Percentiles rank a stretch among this genome's conserved stretches.
phyloP scores from a whole-genome alignment of 2,113 vertebrate species.

The Pelvicachromis taeniatus region DNA sequence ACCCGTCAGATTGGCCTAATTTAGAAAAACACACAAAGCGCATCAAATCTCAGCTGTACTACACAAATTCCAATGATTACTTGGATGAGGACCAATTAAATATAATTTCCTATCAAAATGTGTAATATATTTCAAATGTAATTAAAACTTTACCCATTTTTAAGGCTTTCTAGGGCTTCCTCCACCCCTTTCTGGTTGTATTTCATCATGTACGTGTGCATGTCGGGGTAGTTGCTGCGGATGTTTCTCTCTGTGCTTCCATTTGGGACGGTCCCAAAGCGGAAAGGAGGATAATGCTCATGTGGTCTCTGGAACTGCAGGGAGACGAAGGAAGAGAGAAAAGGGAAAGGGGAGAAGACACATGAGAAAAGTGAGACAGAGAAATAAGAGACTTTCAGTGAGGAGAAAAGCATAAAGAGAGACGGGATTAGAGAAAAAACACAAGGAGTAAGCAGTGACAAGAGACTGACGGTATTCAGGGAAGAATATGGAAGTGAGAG shows the following conservation, averaged over 20 bases:
- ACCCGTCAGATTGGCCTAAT: conserved; percentile 6
- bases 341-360: background rate
- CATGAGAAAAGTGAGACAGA: background rate
- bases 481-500: background rate
- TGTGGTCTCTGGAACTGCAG: conserved; percentile 93
- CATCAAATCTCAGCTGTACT: background rate
- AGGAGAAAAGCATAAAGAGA: background rate
- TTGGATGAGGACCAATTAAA: background rate
- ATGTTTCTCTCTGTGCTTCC: conserved; percentile 98
- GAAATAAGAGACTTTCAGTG: background rate
- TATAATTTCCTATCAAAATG: background rate
- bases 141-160: conserved; percentile 80
- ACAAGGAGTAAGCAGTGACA: background rate
- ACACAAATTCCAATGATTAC: background rate
- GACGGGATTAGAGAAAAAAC: background rate
- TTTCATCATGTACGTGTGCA: conserved; percentile 97
- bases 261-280: conserved; percentile 95
- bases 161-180: conserved; percentile 91
- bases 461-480: background rate
- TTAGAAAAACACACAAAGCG: conserved; percentile 39
- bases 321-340: background rate
- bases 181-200: conserved; percentile 98
- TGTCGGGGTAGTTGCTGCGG: conserved; percentile 96
- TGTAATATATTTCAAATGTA: background rate
- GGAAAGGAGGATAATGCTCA: conserved; percentile 95